phyloP scores from a whole-genome alignment of 2,888 invertebrate species.

The Sphaeridia pumilis region DNA sequence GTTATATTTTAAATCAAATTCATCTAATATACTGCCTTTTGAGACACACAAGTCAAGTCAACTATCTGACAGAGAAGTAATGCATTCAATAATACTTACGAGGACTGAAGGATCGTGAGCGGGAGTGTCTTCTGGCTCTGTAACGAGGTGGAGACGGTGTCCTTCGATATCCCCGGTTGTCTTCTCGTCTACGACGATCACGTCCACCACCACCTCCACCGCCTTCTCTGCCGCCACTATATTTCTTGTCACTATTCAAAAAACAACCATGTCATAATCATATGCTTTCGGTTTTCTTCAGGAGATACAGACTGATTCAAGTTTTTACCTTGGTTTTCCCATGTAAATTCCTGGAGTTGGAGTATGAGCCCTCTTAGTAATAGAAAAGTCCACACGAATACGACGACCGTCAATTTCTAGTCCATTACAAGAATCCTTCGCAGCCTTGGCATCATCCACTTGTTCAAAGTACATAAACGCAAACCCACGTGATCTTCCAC shows the following conservation, averaged over 20 bases:
- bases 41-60: neutral
- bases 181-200: slow-evolving; percentile 15
- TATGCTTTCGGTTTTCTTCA: no score
- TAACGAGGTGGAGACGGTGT: slow-evolving; percentile 60
- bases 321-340: slow-evolving; percentile 75
- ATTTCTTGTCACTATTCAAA: no score
- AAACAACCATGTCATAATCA: no score
- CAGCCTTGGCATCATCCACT: slow-evolving; percentile 76
- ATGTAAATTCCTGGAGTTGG: slow-evolving; percentile 96
- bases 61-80: no score
- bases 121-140: slow-evolving; percentile 54
- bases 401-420: slow-evolving; percentile 86
- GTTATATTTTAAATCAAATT: neutral
- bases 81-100: slow-evolving; percentile 42
- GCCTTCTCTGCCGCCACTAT: slow-evolving; percentile 37
- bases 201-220: neutral
- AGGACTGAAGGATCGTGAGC: slow-evolving; percentile 64
- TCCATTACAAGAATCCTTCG: slow-evolving; percentile 85
- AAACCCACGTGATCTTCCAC: slow-evolving; percentile 87
- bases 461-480: slow-evolving; percentile 89
- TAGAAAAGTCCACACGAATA: slow-evolving; percentile 90
- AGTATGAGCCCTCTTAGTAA: slow-evolving; percentile 89
- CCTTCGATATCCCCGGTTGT: slow-evolving; percentile 40
- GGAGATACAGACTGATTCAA: neutral
- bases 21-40: no score